Percentiles rank a stretch among this genome's conserved stretches.
Evolutionary conservation across 2,797 vertebrate genomes (phyloP).

Genomic region (Acridotheres tristis): DNA sequence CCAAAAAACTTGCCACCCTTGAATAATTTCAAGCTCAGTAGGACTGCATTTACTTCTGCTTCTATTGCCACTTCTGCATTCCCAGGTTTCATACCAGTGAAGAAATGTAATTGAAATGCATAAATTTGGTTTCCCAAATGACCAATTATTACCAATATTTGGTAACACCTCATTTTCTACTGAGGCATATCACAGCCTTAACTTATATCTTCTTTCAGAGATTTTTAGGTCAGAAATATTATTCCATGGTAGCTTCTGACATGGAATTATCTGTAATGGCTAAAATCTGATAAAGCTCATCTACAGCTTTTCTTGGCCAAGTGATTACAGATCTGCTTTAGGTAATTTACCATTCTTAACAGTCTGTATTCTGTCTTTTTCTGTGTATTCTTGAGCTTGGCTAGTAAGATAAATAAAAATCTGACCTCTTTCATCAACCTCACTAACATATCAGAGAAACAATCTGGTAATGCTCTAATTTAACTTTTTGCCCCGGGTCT

Average conservation of each 20-base stretch:
- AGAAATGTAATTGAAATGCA: conserved; percentile 6
- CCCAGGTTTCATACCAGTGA: background rate
- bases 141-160: too few relatives aligned
- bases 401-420: background rate
- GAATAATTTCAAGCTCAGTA: background rate
- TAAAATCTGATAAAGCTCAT: conserved; percentile 5
- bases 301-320: background rate
- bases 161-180: background rate
- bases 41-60: background rate
- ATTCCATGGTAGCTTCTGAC: background rate
- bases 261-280: background rate
- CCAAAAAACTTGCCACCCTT: background rate
- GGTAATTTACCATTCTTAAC: background rate
- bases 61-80: background rate
- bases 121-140: background rate
- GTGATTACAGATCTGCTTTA: background rate
- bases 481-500: background rate
- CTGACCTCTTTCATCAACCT: background rate
- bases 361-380: background rate
- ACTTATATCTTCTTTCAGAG: background rate
- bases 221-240: background rate
- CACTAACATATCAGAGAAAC: background rate
- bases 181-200: background rate
- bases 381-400: background rate
- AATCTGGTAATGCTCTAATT: background rate